Conservation (phyloP, 2,113 vertebrate species). For the Argyrosomus japonicus region DNA sequence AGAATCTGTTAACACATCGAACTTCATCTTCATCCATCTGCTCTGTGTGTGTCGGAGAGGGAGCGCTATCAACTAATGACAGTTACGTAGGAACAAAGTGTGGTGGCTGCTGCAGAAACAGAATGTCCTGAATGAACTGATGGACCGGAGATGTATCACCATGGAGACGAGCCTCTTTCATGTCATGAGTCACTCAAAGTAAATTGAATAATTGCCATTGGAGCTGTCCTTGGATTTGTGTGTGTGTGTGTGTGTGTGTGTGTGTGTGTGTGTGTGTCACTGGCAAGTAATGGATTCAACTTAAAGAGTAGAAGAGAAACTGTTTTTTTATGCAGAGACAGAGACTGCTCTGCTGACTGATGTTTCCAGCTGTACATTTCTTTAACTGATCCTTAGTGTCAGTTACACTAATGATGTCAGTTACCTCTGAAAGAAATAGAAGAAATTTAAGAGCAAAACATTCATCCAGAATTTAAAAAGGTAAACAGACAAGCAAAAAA, state of each 20-base stretch:
- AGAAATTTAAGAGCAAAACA: too few relatives aligned
- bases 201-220: slow-evolving; percentile 6
- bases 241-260: neutral
- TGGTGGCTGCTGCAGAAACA: neutral
- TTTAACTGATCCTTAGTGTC: too few relatives aligned
- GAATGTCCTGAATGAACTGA: neutral
- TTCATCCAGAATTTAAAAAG: too few relatives aligned
- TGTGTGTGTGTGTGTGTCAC: neutral
- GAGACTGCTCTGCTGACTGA: neutral
- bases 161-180: slow-evolving; percentile 19
- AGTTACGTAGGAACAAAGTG: neutral
- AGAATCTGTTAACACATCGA: neutral
- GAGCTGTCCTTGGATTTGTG: slow-evolving; percentile 9
- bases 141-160: slow-evolving; percentile 18
- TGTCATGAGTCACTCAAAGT: neutral
- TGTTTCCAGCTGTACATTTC: too few relatives aligned
- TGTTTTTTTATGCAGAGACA: neutral
- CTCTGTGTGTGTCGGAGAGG: neutral
- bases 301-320: neutral
- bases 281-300: neutral
- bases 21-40: neutral
- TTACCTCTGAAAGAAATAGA: too few relatives aligned
- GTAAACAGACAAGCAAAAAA: too few relatives aligned
- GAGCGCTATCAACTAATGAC: neutral
- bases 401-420: too few relatives aligned